Evolutionary conservation across 2,888 invertebrate species (phyloP).

Genomic region (Trachelus iudaicus): DNA sequence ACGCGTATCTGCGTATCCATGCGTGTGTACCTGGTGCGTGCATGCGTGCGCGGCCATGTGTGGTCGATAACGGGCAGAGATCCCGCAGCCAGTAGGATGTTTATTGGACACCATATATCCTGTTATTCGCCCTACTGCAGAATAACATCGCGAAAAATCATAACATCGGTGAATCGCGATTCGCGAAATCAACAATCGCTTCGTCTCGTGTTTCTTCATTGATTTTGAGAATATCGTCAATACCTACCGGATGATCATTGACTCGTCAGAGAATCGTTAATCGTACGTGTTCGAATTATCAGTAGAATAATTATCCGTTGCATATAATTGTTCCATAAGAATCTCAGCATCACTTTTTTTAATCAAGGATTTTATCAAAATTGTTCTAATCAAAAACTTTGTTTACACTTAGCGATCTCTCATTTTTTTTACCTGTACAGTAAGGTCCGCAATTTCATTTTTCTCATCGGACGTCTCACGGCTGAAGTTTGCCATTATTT

Average conservation of each 20-base stretch:
- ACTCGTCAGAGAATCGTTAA: background rate
- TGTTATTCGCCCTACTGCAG: slow-evolving; percentile 62
- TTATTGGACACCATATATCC: slow-evolving; percentile 65
- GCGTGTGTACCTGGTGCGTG: slow-evolving; percentile 15
- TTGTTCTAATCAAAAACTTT: background rate
- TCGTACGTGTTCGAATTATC: background rate
- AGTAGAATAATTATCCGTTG: background rate
- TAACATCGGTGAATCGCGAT: slow-evolving; percentile 33
- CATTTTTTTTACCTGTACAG: background rate
- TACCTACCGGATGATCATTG: slow-evolving; percentile 15
- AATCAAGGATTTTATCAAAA: background rate
- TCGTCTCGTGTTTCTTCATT: slow-evolving; percentile 9
- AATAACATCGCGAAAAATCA: slow-evolving; percentile 43
- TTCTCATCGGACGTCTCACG: background rate
- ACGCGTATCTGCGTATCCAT: slow-evolving; percentile 16
- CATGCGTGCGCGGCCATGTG: slow-evolving; percentile 42
- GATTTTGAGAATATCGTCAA: slow-evolving; percentile 7
- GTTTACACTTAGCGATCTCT: background rate
- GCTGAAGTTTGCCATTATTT: background rate
- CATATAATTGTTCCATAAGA: background rate
- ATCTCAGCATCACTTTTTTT: background rate
- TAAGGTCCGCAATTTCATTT: background rate
- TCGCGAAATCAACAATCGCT: background rate
- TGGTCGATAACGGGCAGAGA: slow-evolving; percentile 55
- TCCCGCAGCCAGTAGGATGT: slow-evolving; percentile 48